Evolutionary conservation across 1,140 invertebrate species (phyloP), one percentile per base, ranked within the genome.

Genomic region (Leptinotarsa texana): DNA sequence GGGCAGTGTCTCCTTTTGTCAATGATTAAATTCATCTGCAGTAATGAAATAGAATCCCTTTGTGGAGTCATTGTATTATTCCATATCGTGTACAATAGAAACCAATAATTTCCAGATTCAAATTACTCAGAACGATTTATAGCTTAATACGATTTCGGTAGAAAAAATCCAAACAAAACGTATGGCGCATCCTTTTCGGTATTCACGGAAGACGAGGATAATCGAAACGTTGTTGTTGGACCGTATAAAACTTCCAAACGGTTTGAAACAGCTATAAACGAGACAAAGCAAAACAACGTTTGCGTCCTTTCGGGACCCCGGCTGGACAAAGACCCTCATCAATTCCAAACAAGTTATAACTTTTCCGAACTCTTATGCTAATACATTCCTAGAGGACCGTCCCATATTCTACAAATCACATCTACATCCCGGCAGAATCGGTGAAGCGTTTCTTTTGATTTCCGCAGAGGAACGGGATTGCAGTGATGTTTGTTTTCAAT

Each of bases 301-400:
- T 42, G 33, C 33, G 8, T 57, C 51, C 51, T 57, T 57, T 18
- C 13, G 51, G 51, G 51, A 57, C 15, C 51, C 51, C 15, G 51
- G 6, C 15, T 57, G 51, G 51, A 57, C 51, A 57, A 71, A 75
- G 69, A 68, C 66, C 42, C 33, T 68, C 24, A 68, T 75, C 68
- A 75, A 70, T 75, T 49, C 57, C 6, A 42, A 75, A 65, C 42
- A 63, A 75, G 62, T 57, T 57, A 57, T 57, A 57, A 74, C 61
- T 74, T 71, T 70, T 70, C 61, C 48, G 22, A 68, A 68, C 66
- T 68, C 42, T 68, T 68, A 68, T 68, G 66, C 66, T 68, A 68
- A 68, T 68, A 68, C 27, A 68, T 68, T 68, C 66, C 66, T 42
- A n/a, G 66, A 18, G 42, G 66, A 68, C 66, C 66, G 18, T 68